These are phyloP conservation scores for Dipodomys ordii DNA, from an alignment of 2,113 vertebrate genomes.

Conservation along the genomic window DNA sequence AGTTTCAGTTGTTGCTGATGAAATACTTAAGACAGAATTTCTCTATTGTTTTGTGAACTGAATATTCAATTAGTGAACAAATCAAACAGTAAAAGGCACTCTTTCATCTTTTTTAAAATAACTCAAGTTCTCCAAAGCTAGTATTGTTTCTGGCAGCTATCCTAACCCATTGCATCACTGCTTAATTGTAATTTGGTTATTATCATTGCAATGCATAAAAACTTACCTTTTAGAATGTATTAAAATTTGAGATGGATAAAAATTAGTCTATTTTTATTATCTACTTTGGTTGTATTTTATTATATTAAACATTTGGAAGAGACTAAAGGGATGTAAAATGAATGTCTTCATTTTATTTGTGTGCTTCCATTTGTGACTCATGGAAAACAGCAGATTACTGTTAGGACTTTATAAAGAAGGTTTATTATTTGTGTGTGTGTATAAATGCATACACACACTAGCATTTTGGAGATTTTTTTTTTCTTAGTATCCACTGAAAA, in stretches of 20 bases:
- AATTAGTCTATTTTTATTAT: constrained; percentile 80
- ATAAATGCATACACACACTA: background rate
- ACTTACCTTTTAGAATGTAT: constrained; percentile 82
- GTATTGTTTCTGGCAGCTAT: constrained; percentile 84
- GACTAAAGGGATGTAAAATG: constrained; percentile 41
- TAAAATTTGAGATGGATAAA: constrained; percentile 83
- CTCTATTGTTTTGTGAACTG: constrained; percentile 70
- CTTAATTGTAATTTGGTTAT: constrained; percentile 85
- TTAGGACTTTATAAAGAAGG: background rate
- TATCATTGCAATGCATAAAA: constrained; percentile 82
- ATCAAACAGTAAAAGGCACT: constrained; percentile 62
- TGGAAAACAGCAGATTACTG: constrained; percentile 8
- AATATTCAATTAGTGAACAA: constrained; percentile 84
- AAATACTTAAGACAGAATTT: constrained; percentile 79
- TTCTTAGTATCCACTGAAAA: background rate
- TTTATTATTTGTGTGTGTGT: background rate
- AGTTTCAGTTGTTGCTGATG: constrained; percentile 80
- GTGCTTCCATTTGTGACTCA: constrained; percentile 38
- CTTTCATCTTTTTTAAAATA: constrained; percentile 71
- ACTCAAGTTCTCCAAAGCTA: constrained; percentile 85
- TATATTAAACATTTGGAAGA: constrained; percentile 64
- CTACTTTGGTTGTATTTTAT: constrained; percentile 59
- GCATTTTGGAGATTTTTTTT: background rate
- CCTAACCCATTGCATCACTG: constrained; percentile 80
- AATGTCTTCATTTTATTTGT: constrained; percentile 52